phyloP scores from a whole-genome alignment of 2,888 invertebrate species.

The Acleris laterana region DNA sequence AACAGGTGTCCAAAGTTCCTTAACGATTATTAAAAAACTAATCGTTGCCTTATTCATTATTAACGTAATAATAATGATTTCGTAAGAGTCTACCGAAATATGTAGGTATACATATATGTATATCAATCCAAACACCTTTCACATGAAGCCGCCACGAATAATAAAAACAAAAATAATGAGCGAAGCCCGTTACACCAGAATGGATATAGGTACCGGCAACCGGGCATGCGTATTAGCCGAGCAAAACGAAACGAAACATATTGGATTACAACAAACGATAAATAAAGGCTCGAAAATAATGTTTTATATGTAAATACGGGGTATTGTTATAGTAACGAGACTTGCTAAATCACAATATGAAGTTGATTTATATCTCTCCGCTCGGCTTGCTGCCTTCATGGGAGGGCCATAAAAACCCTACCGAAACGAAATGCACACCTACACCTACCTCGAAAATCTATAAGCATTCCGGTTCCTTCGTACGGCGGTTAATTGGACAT shows the following conservation, averaged over 20 bases:
- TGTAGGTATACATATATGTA: not conserved
- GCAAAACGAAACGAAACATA: slow-evolving; percentile 42
- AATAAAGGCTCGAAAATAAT: slow-evolving; percentile 75
- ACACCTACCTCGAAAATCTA: slow-evolving; percentile 35
- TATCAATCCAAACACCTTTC: slow-evolving; percentile 14
- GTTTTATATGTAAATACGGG: slow-evolving; percentile 84
- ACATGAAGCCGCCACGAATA: slow-evolving; percentile 25
- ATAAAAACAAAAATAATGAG: slow-evolving; percentile 33
- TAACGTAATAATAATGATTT: not conserved
- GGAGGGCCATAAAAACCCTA: slow-evolving; percentile 76
- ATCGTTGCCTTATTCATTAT: slow-evolving; percentile 2
- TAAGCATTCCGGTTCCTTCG: slow-evolving; percentile 40
- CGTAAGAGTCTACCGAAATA: slow-evolving; percentile 11
- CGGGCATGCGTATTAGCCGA: slow-evolving; percentile 54
- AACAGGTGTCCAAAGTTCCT: slow-evolving; percentile 41
- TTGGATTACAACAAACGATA: slow-evolving; percentile 65
- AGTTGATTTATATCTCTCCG: slow-evolving; percentile 84
- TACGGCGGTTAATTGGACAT: slow-evolving; percentile 56
- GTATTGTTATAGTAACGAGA: slow-evolving; percentile 86
- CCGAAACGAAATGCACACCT: slow-evolving; percentile 50
- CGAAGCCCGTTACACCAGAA: slow-evolving; percentile 55
- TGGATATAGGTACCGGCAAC: slow-evolving; percentile 64
- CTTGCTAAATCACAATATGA: slow-evolving; percentile 86
- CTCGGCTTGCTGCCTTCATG: slow-evolving; percentile 76
- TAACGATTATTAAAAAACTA: slow-evolving; percentile 32